Evolutionary conservation across 35 echinoderm and acorn worm genomes (phyloP), one percentile per base, ranked within the genome.

Genomic region (Apostichopus japonicus): DNA sequence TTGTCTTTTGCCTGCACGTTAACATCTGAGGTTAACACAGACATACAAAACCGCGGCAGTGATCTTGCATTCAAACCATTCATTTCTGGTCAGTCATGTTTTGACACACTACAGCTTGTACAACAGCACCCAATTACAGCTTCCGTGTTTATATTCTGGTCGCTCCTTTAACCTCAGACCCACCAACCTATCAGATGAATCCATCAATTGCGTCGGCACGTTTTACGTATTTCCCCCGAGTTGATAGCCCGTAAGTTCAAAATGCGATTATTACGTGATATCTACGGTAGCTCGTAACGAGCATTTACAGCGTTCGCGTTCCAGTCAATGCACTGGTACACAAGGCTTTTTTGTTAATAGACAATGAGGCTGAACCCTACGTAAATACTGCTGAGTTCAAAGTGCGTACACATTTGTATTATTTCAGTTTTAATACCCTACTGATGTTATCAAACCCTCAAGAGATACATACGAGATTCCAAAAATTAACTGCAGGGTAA

Each of bases 151-250:
- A 84, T 55, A 57, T 5, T 84, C 81, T 58, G 15, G 56, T 84
- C 56, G n/a, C 81, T 84, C 81, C 81, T 84, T 84, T 84, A 84
- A 84, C 54, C 81, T 84, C 54, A 57, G 56, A 84, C 10, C 54
- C 81, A 23, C 81, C 54, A 84, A 84, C 54, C 81, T 84, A 84
- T 84, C 81, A 57, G 57, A 84, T 57, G 81, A 84, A 84, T 84
- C 81, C 53, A 84, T 84, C 81, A 84, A 84, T 84, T 84, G 81
- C 81, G 81, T 84, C 81, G 81, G 81, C 81, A 84, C 81, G 81
- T 84, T 84, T 84, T 84, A 84, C 81, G 81, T 84, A 55, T 84
- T 84, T 58, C 81, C 81, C 81, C 61, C 81, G 23, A 84, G 81
- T 84, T 84, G 81, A 84, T 84, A 84, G 81, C 81, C 81, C 81